These are phyloP conservation scores for Nasalis larvatus DNA, from an alignment of 2,113 vertebrate species.

Conservation along the genomic window DNA sequence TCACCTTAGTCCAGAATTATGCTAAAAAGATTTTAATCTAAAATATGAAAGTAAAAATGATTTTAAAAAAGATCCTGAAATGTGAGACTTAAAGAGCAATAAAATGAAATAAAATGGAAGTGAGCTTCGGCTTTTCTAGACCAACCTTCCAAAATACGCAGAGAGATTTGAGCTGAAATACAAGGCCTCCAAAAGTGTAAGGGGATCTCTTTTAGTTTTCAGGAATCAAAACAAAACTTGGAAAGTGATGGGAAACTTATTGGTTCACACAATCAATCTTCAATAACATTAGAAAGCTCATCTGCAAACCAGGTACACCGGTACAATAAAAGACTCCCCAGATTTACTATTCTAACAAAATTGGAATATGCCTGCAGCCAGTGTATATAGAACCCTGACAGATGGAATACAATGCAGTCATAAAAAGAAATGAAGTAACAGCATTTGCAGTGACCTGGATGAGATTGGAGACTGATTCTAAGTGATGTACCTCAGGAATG, in stretches of 20 bases:
- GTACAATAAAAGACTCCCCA: neutral
- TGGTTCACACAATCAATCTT: neutral
- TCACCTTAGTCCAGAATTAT: neutral
- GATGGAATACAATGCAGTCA: too few relatives aligned
- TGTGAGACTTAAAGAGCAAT: neutral
- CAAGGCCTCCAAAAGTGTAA: neutral
- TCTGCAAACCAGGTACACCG: neutral
- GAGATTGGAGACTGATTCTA: too few relatives aligned
- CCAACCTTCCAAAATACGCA: neutral
- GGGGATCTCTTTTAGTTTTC: neutral
- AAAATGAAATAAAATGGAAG: neutral
- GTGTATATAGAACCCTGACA: rapidly evolving
- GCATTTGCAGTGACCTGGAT: too few relatives aligned
- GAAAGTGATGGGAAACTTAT: neutral
- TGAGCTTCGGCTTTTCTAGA: neutral
- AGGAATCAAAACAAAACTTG: neutral
- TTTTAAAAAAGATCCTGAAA: neutral
- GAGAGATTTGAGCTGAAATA: neutral
- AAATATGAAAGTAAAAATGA: neutral
- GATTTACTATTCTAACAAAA: neutral
- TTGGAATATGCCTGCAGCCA: neutral
- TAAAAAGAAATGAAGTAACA: too few relatives aligned
- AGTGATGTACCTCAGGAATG: too few relatives aligned
- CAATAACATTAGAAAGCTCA: neutral
- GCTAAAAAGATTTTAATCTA: neutral